Evolutionary conservation across 2,888 invertebrate species (phyloP).

Genomic region (Thalpophila matura): DNA sequence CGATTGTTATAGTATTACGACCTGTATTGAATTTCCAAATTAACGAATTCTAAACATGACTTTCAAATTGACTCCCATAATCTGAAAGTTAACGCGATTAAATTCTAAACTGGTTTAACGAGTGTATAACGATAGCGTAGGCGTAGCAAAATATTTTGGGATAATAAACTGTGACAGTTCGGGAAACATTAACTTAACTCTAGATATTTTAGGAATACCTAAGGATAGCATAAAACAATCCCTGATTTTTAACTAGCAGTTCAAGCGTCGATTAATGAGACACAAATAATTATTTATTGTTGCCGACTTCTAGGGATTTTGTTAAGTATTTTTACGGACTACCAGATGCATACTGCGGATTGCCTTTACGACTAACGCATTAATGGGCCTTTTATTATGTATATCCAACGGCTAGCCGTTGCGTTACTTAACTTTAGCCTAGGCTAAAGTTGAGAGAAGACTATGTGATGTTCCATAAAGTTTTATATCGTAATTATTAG

Average conservation of each 20-base stretch:
- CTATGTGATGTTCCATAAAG: not conserved
- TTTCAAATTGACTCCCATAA: conserved; percentile 37
- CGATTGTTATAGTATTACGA: not conserved
- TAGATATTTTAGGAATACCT: conserved; percentile 1
- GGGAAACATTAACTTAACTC: not conserved
- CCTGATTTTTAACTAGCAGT: not conserved
- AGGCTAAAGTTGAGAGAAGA: not conserved
- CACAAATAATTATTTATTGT: too few relatives aligned
- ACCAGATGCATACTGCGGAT: too few relatives aligned
- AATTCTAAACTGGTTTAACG: conserved; percentile 49
- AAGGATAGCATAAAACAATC: not conserved
- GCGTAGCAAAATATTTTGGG: conserved; percentile 23
- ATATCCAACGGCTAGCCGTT: not conserved
- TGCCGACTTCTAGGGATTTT: not conserved
- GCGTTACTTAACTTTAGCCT: too few relatives aligned
- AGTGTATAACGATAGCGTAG: conserved; percentile 22
- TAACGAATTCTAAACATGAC: conserved; percentile 33
- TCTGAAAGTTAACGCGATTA: conserved; percentile 36
- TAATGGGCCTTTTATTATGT: not conserved
- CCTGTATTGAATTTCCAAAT: conserved; percentile 5
- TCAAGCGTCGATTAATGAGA: too few relatives aligned
- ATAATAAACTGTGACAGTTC: conserved; percentile 14
- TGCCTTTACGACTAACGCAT: too few relatives aligned
- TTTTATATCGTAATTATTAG: too few relatives aligned
- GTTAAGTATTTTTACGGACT: not conserved